phyloP scores from a whole-genome alignment of 2,113 vertebrate genomes.

The Corydoras sp. region DNA sequence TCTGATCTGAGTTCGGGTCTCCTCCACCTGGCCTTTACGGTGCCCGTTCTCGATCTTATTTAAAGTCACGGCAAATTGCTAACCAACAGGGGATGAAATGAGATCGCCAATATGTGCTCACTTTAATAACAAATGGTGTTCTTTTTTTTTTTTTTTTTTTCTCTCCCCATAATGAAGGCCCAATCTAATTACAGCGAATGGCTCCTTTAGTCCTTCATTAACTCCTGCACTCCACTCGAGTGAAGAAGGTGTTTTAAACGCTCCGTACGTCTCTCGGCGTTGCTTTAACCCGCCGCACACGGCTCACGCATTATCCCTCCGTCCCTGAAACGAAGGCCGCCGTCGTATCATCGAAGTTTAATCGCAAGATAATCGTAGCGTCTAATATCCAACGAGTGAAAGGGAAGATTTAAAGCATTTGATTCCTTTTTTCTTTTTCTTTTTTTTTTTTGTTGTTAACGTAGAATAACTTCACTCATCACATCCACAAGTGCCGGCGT shows the following conservation, averaged over 20 bases:
- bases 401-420: background rate
- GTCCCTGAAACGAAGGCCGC: conserved; percentile 6
- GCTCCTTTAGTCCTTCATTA: background rate
- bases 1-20: too few relatives aligned
- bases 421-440: too few relatives aligned
- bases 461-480: too few relatives aligned
- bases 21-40: too few relatives aligned
- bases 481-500: too few relatives aligned
- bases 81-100: background rate
- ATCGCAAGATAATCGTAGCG: background rate
- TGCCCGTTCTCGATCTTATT: background rate
- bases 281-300: background rate
- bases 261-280: background rate
- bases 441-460: too few relatives aligned
- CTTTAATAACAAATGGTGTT: background rate
- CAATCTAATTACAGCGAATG: background rate
- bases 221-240: background rate
- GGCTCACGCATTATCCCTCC: too few relatives aligned
- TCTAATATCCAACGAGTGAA: too few relatives aligned
- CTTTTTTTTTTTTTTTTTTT: too few relatives aligned
- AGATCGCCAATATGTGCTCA: background rate
- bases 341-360: background rate
- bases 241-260: background rate
- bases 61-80: background rate
- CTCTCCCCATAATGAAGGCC: background rate